Evolutionary conservation across 2,888 invertebrate species (phyloP).

Genomic region (Netelia inedita): DNA sequence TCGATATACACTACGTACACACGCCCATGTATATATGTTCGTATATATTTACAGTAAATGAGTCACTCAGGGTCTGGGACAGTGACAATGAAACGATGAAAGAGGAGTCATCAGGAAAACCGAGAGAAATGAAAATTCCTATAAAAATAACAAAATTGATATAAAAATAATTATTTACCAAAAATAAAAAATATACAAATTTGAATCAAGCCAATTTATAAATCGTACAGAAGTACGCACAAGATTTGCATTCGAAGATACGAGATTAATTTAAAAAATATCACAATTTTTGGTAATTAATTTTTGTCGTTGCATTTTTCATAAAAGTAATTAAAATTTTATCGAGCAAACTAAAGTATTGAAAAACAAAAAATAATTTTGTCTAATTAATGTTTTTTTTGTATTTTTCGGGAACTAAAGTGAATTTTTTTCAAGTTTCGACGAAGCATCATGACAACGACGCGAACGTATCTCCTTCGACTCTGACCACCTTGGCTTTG

Average conservation of each 20-base stretch:
- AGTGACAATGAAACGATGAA: constrained; percentile 13
- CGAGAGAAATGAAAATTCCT: background rate
- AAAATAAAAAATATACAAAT: background rate
- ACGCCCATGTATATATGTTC: background rate
- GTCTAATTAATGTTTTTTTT: too few relatives aligned
- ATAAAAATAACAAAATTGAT: background rate
- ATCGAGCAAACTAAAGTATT: too few relatives aligned
- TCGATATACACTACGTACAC: background rate
- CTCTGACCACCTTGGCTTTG: constrained; percentile 60
- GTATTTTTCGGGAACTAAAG: too few relatives aligned
- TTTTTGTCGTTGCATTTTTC: background rate
- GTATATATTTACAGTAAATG: constrained; percentile 5
- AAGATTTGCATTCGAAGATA: too few relatives aligned
- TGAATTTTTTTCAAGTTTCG: constrained; percentile 4
- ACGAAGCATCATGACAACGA: background rate
- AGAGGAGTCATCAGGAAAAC: constrained; percentile 34
- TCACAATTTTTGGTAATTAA: background rate
- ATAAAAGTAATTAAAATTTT: background rate
- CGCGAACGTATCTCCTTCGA: constrained; percentile 12
- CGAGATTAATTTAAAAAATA: too few relatives aligned
- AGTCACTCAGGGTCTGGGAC: constrained; percentile 23
- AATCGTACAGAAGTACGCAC: too few relatives aligned
- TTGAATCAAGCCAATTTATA: background rate
- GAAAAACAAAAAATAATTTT: too few relatives aligned
- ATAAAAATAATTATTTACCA: background rate